These are phyloP conservation scores for Lycocorax pyrrhopterus DNA, from an alignment of 2,113 vertebrate genomes.

Conservation along the genomic window DNA sequence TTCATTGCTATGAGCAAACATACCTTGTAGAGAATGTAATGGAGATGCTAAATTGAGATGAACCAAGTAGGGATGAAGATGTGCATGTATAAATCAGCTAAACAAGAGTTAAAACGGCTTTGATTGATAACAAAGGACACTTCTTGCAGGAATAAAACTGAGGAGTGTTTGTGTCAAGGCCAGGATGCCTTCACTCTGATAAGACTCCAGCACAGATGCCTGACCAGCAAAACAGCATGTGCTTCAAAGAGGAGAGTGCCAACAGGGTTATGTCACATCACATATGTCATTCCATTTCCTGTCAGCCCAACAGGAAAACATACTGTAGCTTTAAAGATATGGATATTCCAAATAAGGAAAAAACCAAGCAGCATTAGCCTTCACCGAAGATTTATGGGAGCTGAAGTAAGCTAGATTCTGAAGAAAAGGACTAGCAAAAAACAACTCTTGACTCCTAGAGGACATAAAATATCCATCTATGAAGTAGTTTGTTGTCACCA, in stretches of 20 bases:
- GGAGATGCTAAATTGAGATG: not conserved
- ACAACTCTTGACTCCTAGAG: not conserved
- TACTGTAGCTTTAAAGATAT: not conserved
- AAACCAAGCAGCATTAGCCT: not conserved
- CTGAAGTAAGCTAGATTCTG: not conserved
- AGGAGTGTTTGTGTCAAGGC: not conserved
- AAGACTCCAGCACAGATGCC: not conserved
- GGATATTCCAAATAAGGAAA: not conserved
- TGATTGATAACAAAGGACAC: not conserved
- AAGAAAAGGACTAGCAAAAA: not conserved
- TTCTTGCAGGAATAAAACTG: not conserved
- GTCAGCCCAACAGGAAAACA: not conserved
- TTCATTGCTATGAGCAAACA: not conserved
- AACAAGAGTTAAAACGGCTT: not conserved
- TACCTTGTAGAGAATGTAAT: not conserved
- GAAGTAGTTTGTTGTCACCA: not conserved
- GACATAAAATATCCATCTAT: fast-evolving
- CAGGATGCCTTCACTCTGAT: not conserved
- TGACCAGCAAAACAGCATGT: not conserved
- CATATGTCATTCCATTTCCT: not conserved
- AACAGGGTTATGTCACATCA: not conserved
- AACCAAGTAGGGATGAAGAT: not conserved
- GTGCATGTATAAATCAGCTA: fast-evolving
- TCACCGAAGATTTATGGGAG: not conserved
- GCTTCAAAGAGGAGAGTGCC: not conserved